A percentile compares a stretch with the other conserved stretches of the same genome.
Evolutionary conservation across 2,888 invertebrate species (phyloP).

Genomic region (Brachynemurus nebulosus): DNA sequence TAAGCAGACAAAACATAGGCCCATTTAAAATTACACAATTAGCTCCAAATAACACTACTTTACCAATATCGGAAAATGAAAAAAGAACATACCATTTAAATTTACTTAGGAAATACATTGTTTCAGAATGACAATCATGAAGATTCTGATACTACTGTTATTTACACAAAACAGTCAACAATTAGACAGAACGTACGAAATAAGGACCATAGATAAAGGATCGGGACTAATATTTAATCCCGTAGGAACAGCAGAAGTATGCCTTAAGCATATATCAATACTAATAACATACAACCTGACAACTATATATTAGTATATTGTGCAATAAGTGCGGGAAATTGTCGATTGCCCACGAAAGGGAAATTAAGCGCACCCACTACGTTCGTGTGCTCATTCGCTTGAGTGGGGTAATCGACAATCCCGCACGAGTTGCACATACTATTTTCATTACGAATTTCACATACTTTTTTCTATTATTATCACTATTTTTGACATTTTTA

Average conservation of each 20-base stretch:
- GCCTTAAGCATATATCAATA: neutral
- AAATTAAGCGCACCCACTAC: too few species aligned
- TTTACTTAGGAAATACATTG: neutral
- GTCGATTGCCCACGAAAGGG: too few species aligned
- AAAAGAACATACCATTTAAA: neutral
- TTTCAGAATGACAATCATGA: neutral
- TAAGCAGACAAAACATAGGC: neutral
- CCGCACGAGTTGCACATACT: too few species aligned
- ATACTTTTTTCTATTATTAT: too few species aligned
- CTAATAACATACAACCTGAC: neutral
- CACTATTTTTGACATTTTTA: too few species aligned
- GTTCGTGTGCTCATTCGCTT: too few species aligned
- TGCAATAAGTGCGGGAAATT: too few species aligned
- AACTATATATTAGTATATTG: too few species aligned
- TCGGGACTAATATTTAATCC: neutral
- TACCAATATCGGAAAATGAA: neutral
- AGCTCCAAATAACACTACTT: neutral
- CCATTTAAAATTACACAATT: neutral
- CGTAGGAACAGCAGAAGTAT: neutral
- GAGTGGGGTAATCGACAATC: too few species aligned
- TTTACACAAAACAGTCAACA: neutral
- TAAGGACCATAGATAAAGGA: neutral
- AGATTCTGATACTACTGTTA: neutral
- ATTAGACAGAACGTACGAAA: neutral
- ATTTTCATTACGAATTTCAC: too few species aligned